Percentiles rank a stretch among this genome's conserved stretches.
Evolutionary conservation across 2,113 vertebrate genomes (phyloP).

Genomic region (Leptobrachium leishanense): DNA sequence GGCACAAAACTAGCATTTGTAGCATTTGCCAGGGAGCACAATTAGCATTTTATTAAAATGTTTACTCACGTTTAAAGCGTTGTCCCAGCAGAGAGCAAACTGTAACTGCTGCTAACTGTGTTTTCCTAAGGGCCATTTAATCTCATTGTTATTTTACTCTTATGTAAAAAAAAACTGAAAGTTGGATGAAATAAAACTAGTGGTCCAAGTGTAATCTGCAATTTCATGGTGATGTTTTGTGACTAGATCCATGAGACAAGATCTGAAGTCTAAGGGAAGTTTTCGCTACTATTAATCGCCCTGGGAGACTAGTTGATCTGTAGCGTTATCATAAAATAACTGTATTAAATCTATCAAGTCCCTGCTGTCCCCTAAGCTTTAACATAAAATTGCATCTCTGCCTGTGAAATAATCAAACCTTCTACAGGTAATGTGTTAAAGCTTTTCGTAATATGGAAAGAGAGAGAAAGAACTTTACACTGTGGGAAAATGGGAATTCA

Average conservation of each 20-base stretch:
- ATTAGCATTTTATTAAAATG: conserved; percentile 50
- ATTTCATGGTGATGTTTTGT: conserved; percentile 42
- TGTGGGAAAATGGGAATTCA: conserved; percentile 10
- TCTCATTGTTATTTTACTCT: conserved; percentile 44
- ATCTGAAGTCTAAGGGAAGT: conserved; percentile 43
- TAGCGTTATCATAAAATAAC: conserved; percentile 58
- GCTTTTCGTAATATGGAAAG: conserved; percentile 40
- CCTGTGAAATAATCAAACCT: conserved; percentile 65
- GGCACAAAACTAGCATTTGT: conserved; percentile 22
- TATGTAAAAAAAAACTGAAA: conserved; percentile 32
- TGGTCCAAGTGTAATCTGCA: conserved; percentile 37
- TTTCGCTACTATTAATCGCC: conserved; percentile 42
- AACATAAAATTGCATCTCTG: conserved; percentile 65
- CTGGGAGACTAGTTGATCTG: conserved; percentile 52
- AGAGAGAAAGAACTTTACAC: background rate
- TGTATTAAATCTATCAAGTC: conserved; percentile 61
- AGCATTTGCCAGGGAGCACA: conserved; percentile 24
- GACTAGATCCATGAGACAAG: conserved; percentile 40
- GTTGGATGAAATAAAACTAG: conserved; percentile 45
- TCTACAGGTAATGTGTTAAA: conserved; percentile 49
- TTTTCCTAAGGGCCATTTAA: conserved; percentile 42
- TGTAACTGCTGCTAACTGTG: conserved; percentile 21
- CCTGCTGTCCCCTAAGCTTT: conserved; percentile 56
- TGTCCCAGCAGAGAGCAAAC: conserved; percentile 42
- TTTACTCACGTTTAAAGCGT: conserved; percentile 32